Evolutionary conservation across 2,888 invertebrate genomes (phyloP), one percentile per base, ranked within the genome.

Genomic region (Erebia epiphron): DNA sequence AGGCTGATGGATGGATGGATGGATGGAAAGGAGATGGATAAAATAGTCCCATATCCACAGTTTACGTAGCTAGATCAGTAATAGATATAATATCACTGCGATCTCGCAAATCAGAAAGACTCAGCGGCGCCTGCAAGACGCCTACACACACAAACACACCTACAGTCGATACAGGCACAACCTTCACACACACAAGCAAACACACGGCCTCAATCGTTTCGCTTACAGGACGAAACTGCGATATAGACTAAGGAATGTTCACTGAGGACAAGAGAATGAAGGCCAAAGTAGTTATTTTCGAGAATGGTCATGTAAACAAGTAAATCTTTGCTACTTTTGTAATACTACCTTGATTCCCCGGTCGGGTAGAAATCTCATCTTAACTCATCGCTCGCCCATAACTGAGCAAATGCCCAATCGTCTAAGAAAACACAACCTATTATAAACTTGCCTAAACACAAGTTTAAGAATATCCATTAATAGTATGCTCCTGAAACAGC

Each of bases 41-140:
- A 18, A 18, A 21, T 1, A 2, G 3, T 10, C 18, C 46, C 18
- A 13, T 46, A 7, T 64, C 52, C 54, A 13, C n/a, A 64, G 50
- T 18, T 2, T 52, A 7, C 5, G 18, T 10, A n/a, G 64, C 10
- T 7, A 41, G 16, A 64, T 10, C 52, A 14, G 46, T 8, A 49
- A 49, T 21, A 49, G 46, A 62, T 49, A 64, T 52, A 54, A 52
- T 64, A 64, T 64, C 35, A 41, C 18, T 11, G 35, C 16, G 35
- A 64, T 50, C 50, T 64, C 54, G 10, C 52, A 64, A 64, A 54
- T 64, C 64, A 54, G 61, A 5, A 26, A 46, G 69, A 58, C 67
- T 8, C 50, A 21, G 46, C 56, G 72, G 68, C 67, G 72, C 67
- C 65, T 54, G 65, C 57, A 52, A 67, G 67, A 57, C 67, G 26